Percentiles rank a stretch among this genome's conserved stretches.
Evolutionary conservation across 2,113 vertebrate species (phyloP).

Genomic region (Hypanus sabinus): DNA sequence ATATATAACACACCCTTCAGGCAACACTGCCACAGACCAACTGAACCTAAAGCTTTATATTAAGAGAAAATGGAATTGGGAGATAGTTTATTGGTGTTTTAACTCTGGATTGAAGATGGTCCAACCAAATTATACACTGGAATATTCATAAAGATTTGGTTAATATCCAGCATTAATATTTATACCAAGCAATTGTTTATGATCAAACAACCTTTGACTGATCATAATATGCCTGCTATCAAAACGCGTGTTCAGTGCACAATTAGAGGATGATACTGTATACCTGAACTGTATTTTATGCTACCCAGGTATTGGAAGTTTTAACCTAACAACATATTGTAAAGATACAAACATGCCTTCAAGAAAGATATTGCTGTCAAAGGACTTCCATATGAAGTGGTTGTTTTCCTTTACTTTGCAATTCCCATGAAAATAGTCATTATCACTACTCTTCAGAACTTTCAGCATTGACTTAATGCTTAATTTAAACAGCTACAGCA

Average conservation of each 20-base stretch:
- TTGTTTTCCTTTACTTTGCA: background rate
- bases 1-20: background rate
- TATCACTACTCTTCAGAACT: conserved; percentile 48
- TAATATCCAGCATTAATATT: background rate
- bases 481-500: conserved; percentile 42
- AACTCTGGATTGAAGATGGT: background rate
- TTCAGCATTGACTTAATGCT: conserved; percentile 40
- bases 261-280: background rate
- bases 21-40: background rate
- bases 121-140: background rate
- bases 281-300: conserved; percentile 19
- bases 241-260: background rate
- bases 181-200: background rate
- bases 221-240: background rate
- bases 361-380: conserved; percentile 46
- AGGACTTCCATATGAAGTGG: conserved; percentile 41
- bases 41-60: background rate
- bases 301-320: background rate
- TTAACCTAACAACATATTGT: conserved; percentile 29
- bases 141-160: background rate
- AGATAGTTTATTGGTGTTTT: background rate
- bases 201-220: background rate
- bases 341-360: conserved; percentile 31
- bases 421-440: conserved; percentile 41
- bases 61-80: background rate